Evolutionary conservation across 2,888 invertebrate genomes (phyloP), one percentile per base, ranked within the genome.

Genomic region (Hoplodrina blanda): DNA sequence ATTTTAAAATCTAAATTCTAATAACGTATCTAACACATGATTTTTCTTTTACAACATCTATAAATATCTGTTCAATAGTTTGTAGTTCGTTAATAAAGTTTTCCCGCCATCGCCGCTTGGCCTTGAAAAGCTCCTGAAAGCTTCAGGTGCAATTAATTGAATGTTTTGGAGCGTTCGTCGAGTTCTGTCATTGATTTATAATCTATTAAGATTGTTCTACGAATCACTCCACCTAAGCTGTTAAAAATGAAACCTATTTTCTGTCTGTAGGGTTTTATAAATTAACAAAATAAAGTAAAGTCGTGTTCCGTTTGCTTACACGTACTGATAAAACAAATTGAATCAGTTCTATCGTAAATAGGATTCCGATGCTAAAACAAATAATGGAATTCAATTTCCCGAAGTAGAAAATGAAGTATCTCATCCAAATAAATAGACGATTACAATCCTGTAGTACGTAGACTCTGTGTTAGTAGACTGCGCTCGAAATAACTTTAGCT

Each of bases 181-280:
- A 44, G 65, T 61, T 54, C 54, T 66, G 63, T 52, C 74, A 79
- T 79, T 82, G 80, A 78, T 78, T 78, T 82, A 73, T 78, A 67
- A 57, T 62, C 60, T 53, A 15, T 60, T 46, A 4, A 17, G 5
- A 44, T 44, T 44, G 33, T 15, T 59, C 50, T 49, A 56, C 44
- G 41, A 66, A 66, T 63, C 20, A 25, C 10, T 56, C 2, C 11
- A 41, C 41, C 13, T 1, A 19, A 19, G 17, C 20, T n/a, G 25
- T 30, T 46, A n/a, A 19, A 13, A 20, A 44, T 8, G 8, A 2
- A 25, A 19, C 46, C 41, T 20, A 30, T 41, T 30, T n/a, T 4
- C 10, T 11, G 33, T 25, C 2, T 11, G 10, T 54, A 17, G 0
- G 2, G 15, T 65, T 54, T n/a, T 17, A 20, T n/a, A 25, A 37